Percentiles rank a stretch among this genome's conserved stretches.
phyloP scores from a whole-genome alignment of 2,113 vertebrate species.

The Anolis carolinensis region DNA sequence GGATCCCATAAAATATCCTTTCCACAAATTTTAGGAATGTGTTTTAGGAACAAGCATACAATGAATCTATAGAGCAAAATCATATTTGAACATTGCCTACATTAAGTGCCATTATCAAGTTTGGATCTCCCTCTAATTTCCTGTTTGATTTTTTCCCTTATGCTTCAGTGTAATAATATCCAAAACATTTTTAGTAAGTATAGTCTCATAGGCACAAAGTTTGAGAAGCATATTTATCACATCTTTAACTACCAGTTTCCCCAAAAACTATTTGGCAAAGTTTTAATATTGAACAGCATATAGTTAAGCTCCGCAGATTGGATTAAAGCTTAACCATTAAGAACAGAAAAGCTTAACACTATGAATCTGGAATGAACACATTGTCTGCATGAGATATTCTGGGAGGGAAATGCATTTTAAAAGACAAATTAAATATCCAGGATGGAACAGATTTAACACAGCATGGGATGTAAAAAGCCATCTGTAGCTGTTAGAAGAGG shows the following conservation, averaged over 20 bases:
- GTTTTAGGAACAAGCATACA: not conserved
- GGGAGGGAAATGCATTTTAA: slow-evolving; percentile 60
- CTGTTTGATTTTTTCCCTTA: slow-evolving; percentile 23
- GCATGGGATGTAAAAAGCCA: slow-evolving; percentile 66
- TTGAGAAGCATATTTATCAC: slow-evolving; percentile 44
- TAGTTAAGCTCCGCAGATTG: slow-evolving; percentile 61
- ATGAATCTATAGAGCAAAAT: not conserved
- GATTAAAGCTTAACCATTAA: slow-evolving; percentile 66
- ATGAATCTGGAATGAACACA: slow-evolving; percentile 63
- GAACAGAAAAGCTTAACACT: slow-evolving; percentile 52
- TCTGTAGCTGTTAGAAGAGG: slow-evolving; percentile 59
- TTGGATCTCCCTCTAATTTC: not conserved
- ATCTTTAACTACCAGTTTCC: slow-evolving; percentile 36
- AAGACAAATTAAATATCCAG: slow-evolving; percentile 70
- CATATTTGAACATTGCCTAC: not conserved
- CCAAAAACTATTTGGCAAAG: slow-evolving; percentile 59
- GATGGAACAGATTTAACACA: slow-evolving; percentile 66
- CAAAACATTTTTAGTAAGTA: not conserved
- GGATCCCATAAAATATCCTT: not conserved
- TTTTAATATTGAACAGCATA: slow-evolving; percentile 60
- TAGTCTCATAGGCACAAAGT: slow-evolving; percentile 17
- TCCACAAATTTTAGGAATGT: not conserved
- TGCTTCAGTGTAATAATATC: slow-evolving; percentile 12
- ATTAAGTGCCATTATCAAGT: not conserved
- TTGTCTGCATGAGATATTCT: slow-evolving; percentile 64